Evolutionary conservation across 1,140 invertebrate species (phyloP), one percentile per base, ranked within the genome.

Genomic region (Melitaea cinxia): DNA sequence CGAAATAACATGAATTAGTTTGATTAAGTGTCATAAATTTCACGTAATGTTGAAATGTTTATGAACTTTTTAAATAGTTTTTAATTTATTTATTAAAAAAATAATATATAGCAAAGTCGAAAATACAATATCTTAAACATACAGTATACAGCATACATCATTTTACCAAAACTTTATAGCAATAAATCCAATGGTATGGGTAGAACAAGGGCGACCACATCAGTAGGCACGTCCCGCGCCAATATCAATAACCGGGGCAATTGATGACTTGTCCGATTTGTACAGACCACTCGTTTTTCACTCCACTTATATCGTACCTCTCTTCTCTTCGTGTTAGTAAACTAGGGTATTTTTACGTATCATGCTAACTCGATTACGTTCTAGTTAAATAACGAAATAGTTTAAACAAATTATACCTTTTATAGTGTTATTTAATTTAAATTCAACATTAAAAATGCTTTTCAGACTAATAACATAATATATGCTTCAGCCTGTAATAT

Each of bases 221-320:
- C 52, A 52, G 55, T 58, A 65, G 42, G 30, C 50, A 58, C 12
- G 21, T 54, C 70, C n/a, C 63, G 58, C 64, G 75, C 74, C 79
- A 82, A 85, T 85, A 85, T 85, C 86, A 89, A 89, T 89, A 89
- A 85, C 75, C 61, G 66, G 52, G 54, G 75, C 78, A 89, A 89
- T 83, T 85, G 84, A 85, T 84, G 86, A 73, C 80, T 73, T 77
- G 83, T 84, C 82, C 77, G 86, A 85, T 89, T 87, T 82, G 75
- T 55, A 62, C 72, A 47, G 76, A 75, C 74, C 73, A 75, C 68
- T 75, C 84, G 77, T 89, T 76, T 73, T 69, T 85, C 83, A 83
- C 77, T 58, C 67, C 70, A 39, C 87, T 87, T 87, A 89, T 80
- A 80, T 77, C 68, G 68, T 52, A 72, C 76, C 77, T 57, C 37